These are phyloP conservation scores for Propithecus deckenii DNA, from an alignment of 2,797 vertebrate genomes.

Conservation along the genomic window DNA sequence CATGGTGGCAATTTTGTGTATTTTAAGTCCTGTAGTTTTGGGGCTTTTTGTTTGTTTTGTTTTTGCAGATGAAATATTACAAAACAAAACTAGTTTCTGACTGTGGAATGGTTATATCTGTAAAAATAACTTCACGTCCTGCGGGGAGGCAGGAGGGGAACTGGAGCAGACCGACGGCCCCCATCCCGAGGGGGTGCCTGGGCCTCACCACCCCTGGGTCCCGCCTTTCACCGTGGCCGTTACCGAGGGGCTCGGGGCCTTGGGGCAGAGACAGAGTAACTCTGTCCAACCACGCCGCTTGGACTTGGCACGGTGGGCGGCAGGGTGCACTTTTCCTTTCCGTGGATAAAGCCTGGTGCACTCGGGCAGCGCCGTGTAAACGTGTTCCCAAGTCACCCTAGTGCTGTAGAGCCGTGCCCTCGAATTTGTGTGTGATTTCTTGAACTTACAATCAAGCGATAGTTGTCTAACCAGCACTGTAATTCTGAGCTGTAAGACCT, in stretches of 20 bases:
- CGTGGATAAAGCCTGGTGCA: rapidly evolving
- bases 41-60: background rate
- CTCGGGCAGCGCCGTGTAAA: background rate
- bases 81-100: background rate
- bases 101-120: background rate
- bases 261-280: background rate
- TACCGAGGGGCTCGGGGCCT: background rate
- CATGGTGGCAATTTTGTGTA: background rate
- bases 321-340: too few relatives aligned
- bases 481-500: background rate
- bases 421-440: background rate
- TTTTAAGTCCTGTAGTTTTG: background rate
- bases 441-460: background rate
- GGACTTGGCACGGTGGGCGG: too few relatives aligned
- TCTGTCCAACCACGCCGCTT: too few relatives aligned
- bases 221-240: background rate
- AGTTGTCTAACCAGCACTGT: background rate
- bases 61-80: background rate
- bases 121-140: background rate
- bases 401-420: background rate
- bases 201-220: too few relatives aligned
- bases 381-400: rapidly evolving
- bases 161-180: rapidly evolving
- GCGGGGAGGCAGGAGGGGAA: background rate
- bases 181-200: background rate